These are phyloP conservation scores for Petrocephalus zakoni DNA, from an alignment of 2,113 vertebrate species.

Conservation along the genomic window DNA sequence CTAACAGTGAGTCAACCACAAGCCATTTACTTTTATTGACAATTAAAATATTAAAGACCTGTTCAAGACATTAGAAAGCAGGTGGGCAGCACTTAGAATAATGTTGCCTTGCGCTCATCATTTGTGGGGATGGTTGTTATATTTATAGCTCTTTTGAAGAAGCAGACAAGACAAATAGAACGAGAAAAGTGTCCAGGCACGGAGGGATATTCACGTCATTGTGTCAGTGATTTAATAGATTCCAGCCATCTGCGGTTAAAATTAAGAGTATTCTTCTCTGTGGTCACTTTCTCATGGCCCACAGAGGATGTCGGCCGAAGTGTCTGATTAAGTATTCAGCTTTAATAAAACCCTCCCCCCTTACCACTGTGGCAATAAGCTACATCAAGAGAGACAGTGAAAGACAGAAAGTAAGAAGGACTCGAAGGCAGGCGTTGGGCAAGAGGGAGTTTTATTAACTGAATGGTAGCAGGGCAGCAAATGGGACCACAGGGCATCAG, in stretches of 20 bases:
- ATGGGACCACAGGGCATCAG: not conserved
- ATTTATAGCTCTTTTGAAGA: not conserved
- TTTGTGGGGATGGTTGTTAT: not conserved
- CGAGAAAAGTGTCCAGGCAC: not conserved
- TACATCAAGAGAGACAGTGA: not conserved
- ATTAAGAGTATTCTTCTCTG: conserved; percentile 14
- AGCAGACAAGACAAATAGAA: not conserved
- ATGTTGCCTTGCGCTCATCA: not conserved
- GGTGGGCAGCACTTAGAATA: not conserved
- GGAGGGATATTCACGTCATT: not conserved
- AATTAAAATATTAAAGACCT: not conserved
- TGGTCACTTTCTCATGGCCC: conserved; percentile 22
- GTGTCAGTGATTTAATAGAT: conserved; percentile 14
- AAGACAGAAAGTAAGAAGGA: not conserved
- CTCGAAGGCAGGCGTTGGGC: not conserved
- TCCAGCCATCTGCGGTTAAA: conserved; percentile 14
- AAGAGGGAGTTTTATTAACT: not conserved
- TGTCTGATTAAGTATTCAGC: conserved; percentile 16
- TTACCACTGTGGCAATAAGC: not conserved
- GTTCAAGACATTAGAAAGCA: not conserved
- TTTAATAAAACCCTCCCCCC: conserved; percentile 11
- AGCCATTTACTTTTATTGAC: too few relatives aligned
- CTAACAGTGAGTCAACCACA: not conserved
- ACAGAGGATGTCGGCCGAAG: conserved; percentile 8
- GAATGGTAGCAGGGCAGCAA: not conserved